Conservation (phyloP, 2,113 vertebrate genomes). For the Tyrannus savana region DNA sequence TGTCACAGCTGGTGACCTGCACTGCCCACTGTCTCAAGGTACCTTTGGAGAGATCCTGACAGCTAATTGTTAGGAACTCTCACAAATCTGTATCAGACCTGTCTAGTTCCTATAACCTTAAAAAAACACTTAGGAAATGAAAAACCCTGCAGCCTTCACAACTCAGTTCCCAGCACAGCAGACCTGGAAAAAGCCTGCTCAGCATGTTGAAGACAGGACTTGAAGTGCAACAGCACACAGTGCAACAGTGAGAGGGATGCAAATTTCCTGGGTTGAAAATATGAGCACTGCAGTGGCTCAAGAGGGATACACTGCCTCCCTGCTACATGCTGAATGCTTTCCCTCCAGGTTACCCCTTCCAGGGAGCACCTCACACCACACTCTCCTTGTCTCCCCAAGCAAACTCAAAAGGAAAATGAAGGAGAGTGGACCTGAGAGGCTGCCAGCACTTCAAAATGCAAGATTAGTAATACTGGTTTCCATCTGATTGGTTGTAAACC, state of each 20-base stretch:
- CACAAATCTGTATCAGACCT: neutral
- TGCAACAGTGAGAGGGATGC: neutral
- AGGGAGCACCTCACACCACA: neutral
- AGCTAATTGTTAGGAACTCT: neutral
- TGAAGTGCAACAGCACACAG: neutral
- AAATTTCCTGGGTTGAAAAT: neutral
- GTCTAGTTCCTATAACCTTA: neutral
- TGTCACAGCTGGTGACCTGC: neutral
- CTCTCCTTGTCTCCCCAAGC: neutral
- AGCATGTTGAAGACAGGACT: rapidly evolving
- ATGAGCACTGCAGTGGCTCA: rapidly evolving
- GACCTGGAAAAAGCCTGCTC: neutral
- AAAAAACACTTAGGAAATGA: neutral
- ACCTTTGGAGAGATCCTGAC: neutral
- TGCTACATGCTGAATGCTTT: neutral
- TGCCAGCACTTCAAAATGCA: neutral
- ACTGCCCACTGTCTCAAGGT: neutral
- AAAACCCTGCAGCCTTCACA: neutral
- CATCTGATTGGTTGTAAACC: neutral
- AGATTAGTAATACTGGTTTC: neutral
- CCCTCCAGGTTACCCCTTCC: neutral
- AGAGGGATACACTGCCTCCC: rapidly evolving
- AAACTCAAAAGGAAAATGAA: neutral
- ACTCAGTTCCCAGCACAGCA: neutral
- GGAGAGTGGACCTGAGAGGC: neutral